A percentile compares a stretch with the other conserved stretches of the same genome.
These are phyloP conservation scores for Campylorhamphus procurvoides DNA, from an alignment of 2,113 vertebrate species.

Conservation along the genomic window DNA sequence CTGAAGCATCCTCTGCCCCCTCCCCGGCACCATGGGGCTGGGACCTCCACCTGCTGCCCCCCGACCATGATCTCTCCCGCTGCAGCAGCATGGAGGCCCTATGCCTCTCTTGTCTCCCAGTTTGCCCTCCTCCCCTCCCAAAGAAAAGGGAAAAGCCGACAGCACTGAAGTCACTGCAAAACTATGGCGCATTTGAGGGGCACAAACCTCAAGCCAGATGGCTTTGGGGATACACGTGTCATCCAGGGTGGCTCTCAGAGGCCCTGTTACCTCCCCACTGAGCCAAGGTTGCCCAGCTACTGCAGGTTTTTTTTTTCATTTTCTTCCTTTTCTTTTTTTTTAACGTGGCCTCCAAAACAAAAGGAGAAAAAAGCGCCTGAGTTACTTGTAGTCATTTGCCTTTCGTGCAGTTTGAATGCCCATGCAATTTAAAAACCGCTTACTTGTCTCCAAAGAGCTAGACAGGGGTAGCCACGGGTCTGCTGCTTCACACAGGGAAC, in stretches of 20 bases:
- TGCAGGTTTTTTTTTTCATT: background rate
- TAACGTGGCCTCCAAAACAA: constrained; percentile 55
- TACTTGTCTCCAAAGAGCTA: background rate
- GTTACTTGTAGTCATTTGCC: constrained; percentile 43
- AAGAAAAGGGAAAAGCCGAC: background rate
- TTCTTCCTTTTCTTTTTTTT: constrained; percentile 15
- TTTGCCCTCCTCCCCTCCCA: background rate
- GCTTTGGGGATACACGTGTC: background rate
- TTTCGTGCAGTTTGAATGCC: constrained; percentile 52
- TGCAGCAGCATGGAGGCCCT: background rate
- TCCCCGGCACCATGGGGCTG: fast-evolving
- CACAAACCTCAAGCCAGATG: background rate
- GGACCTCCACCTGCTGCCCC: background rate
- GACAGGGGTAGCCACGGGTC: constrained; percentile 9
- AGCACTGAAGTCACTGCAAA: background rate
- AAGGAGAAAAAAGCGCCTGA: constrained; percentile 44
- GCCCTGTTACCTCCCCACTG: constrained; percentile 1
- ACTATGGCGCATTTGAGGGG: background rate
- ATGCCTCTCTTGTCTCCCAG: fast-evolving
- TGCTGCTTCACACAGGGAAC: constrained; percentile 14
- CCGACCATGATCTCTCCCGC: background rate
- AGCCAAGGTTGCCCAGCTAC: background rate
- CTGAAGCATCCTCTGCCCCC: background rate
- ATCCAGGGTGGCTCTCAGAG: background rate
- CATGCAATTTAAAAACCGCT: constrained; percentile 62